These are phyloP conservation scores for Rhinolophus ferrumequinum DNA, from an alignment of 2,113 vertebrate genomes.

Conservation along the genomic window DNA sequence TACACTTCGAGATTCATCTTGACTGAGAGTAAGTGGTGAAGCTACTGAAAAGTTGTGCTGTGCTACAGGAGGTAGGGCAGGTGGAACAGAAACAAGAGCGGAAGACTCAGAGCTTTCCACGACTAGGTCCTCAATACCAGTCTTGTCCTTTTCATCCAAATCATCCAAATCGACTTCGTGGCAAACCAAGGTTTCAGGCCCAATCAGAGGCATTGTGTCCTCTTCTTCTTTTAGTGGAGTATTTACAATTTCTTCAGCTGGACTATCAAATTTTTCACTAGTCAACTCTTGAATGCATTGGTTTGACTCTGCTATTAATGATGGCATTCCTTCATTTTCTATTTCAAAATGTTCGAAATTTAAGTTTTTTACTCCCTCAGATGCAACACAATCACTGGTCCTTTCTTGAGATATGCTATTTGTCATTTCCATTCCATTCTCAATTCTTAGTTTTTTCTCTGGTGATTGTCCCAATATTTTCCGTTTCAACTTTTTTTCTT, in stretches of 20 bases:
- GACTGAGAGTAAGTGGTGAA: constrained; percentile 85
- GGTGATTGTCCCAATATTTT: constrained; percentile 90
- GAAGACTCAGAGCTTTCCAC: constrained; percentile 82
- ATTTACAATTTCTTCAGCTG: constrained; percentile 64
- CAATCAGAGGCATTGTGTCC: constrained; percentile 92
- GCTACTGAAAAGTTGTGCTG: constrained; percentile 83
- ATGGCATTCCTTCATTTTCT: constrained; percentile 87
- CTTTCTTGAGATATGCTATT: constrained; percentile 84
- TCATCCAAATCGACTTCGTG: constrained; percentile 98
- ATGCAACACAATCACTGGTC: constrained; percentile 81
- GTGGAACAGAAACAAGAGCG: constrained; percentile 62
- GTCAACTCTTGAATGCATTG: constrained; percentile 70
- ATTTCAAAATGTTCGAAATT: constrained; percentile 80
- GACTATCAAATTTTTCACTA: constrained; percentile 61
- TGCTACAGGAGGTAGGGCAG: constrained; percentile 77
- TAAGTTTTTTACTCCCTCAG: constrained; percentile 78
- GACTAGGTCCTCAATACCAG: constrained; percentile 82
- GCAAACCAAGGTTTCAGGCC: constrained; percentile 94
- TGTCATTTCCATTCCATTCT: constrained; percentile 87
- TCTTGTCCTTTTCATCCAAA: constrained; percentile 95
- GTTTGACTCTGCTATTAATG: constrained; percentile 84
- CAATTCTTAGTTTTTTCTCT: constrained; percentile 91
- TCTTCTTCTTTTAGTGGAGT: constrained; percentile 83
- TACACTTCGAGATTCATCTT: constrained; percentile 89
- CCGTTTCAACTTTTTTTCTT: constrained; percentile 91